Evolutionary conservation across 2,113 vertebrate genomes (phyloP), one percentile per base, ranked within the genome.

Genomic region (Hippopotamus amphibius): DNA sequence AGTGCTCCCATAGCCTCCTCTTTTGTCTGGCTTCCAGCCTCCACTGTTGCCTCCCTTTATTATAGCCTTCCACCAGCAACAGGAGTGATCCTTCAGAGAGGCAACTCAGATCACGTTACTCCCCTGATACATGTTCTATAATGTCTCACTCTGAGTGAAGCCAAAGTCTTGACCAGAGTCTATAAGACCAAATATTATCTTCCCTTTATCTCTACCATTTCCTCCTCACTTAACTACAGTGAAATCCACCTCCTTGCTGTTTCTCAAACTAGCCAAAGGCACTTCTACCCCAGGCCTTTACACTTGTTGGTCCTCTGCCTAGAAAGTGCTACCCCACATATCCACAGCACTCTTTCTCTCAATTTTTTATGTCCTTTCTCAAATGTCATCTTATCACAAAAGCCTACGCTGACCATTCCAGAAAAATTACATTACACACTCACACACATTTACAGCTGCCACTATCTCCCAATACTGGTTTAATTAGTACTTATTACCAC

Each of bases 321-420:
- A 6, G 50, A 84, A 90, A 89, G 4, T 43, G 22, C 68, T 84
- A 55, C 33, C 10, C 5, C 5, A 10, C 5, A 43, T 37, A 30
- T 26, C 55, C 37, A 37, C 3, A 41, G 53, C 28, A 69, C 55
- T 41, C 24, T 28, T 26, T 81, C 24, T 28, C 33, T 81, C 43
- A 8, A 5, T 91, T 93, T 55, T 74, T 65, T 7, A 90, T 50
- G 17, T 43, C 26, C 10, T 87, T 89, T 37, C 10, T 96, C 19
- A 93, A 88, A 82, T 53, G 33, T 46, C 41, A 68, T 41, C 66
- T 81, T 61, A 48, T 86, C 48, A 79, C 61, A 93, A 95, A 88
- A 72, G 14, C 9, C 37, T 68, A 88, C 28, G 22, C 61, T 14
- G 65, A 86, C 33, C 22, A 69, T 57, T n/a, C 24, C 33, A 89